Evolutionary conservation across 2,797 vertebrate genomes (phyloP).

Genomic region (Pseudocheirus occidentalis): DNA sequence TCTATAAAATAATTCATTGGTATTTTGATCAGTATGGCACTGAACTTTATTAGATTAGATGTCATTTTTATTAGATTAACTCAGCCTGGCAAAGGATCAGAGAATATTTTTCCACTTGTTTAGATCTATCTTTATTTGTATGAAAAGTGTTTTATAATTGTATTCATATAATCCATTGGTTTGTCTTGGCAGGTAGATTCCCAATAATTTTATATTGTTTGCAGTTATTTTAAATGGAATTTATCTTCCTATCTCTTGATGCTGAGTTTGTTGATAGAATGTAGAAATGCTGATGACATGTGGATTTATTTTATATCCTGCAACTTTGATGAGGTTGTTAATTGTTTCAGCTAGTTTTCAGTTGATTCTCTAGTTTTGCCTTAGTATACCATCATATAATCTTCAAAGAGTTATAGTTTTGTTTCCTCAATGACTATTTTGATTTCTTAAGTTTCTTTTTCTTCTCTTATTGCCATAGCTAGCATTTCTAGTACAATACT

Average conservation of each 20-base stretch:
- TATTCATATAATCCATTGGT: not conserved
- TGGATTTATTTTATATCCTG: not conserved
- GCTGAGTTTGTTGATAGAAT: not conserved
- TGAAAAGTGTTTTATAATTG: not conserved
- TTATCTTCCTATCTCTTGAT: not conserved
- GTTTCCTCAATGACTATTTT: not conserved
- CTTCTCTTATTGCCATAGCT: not conserved
- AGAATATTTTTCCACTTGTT: not conserved
- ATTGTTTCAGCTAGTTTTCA: not conserved
- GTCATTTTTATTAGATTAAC: not conserved
- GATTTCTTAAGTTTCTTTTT: not conserved
- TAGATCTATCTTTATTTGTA: not conserved
- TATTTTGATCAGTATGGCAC: not conserved
- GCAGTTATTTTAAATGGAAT: not conserved
- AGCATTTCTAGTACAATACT: not conserved
- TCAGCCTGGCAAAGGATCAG: not conserved
- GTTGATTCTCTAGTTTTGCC: not conserved
- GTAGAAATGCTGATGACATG: not conserved
- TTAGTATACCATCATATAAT: not conserved
- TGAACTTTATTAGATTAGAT: no score
- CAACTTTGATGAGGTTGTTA: not conserved
- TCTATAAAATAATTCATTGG: not conserved
- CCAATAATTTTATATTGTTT: not conserved
- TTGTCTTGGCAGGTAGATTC: not conserved
- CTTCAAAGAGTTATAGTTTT: not conserved